A percentile compares a stretch with the other conserved stretches of the same genome.
Evolutionary conservation across 2,888 invertebrate species (phyloP).

Genomic region (Hofmannophila pseudospretella): DNA sequence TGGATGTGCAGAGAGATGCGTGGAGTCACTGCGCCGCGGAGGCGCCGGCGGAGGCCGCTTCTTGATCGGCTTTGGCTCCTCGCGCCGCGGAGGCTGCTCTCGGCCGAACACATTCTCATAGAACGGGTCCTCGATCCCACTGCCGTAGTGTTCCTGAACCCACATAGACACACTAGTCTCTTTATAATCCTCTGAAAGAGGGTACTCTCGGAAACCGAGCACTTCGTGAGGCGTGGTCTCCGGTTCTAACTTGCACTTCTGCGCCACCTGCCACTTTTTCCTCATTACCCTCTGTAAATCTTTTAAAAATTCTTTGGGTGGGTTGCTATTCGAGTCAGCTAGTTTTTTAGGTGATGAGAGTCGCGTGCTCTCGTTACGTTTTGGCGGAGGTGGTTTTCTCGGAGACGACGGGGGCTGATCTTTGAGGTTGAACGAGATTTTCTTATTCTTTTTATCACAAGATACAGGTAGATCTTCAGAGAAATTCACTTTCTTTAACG

Average conservation of each 20-base stretch:
- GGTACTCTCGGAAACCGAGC: constrained; percentile 91
- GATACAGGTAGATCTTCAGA: constrained; percentile 76
- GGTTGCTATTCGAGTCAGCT: constrained; percentile 83
- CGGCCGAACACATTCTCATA: constrained; percentile 84
- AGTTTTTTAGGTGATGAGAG: constrained; percentile 87
- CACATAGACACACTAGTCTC: constrained; percentile 92
- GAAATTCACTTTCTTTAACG: constrained; percentile 78
- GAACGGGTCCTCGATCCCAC: constrained; percentile 75
- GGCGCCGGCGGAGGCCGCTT: constrained; percentile 92
- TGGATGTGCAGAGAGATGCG: constrained; percentile 42
- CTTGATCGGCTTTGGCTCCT: constrained; percentile 68
- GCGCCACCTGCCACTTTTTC: constrained; percentile 95
- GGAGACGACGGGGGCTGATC: constrained; percentile 78
- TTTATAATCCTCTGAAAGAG: constrained; percentile 83
- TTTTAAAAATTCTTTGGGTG: constrained; percentile 89
- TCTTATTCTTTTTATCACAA: constrained; percentile 77
- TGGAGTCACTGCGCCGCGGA: constrained; percentile 90
- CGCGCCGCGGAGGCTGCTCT: constrained; percentile 43
- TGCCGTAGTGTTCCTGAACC: constrained; percentile 92
- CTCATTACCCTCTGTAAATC: constrained; percentile 95
- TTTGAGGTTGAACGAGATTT: constrained; percentile 80
- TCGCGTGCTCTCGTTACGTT: constrained; percentile 85
- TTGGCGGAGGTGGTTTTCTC: constrained; percentile 85
- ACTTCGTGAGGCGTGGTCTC: constrained; percentile 95
- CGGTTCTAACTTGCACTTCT: constrained; percentile 92